A percentile compares a stretch with the other conserved stretches of the same genome.
Conservation (phyloP, 1,140 invertebrate species). For the Diprion similis region DNA sequence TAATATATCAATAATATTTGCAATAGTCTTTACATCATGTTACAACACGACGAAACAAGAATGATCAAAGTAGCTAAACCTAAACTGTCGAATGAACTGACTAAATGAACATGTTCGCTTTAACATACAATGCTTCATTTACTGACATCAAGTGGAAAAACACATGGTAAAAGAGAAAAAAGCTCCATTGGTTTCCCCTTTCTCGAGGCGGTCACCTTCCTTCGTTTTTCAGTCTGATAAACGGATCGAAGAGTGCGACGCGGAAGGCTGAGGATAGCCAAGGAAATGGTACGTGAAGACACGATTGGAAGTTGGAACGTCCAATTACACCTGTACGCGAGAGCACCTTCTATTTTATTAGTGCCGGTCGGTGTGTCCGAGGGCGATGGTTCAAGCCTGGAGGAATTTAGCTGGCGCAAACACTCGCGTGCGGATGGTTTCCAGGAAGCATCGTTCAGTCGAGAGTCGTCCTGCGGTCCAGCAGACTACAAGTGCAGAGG, state of each 20-base stretch:
- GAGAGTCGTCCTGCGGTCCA: neutral
- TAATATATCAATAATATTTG: no score
- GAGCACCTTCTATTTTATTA: conserved; percentile 1
- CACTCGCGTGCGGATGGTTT: neutral
- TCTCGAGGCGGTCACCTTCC: no score
- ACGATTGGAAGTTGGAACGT: neutral
- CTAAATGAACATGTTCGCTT: no score
- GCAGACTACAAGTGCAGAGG: neutral
- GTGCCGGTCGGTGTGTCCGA: neutral
- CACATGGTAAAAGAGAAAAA: no score
- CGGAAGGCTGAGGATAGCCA: neutral
- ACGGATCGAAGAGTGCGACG: neutral
- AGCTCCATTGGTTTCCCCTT: no score
- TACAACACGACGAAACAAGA: no score
- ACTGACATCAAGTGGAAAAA: no score
- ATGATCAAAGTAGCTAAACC: no score
- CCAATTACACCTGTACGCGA: conserved; percentile 1
- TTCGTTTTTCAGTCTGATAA: neutral
- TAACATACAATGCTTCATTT: no score
- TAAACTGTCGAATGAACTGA: no score
- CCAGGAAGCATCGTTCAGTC: neutral
- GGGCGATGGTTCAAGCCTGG: neutral
- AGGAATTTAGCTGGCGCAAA: neutral
- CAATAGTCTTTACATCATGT: no score
- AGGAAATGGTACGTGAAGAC: neutral